Evolutionary conservation across 2,797 vertebrate genomes (phyloP), one percentile per base, ranked within the genome.

Genomic region (Takifugu ocellatus): DNA sequence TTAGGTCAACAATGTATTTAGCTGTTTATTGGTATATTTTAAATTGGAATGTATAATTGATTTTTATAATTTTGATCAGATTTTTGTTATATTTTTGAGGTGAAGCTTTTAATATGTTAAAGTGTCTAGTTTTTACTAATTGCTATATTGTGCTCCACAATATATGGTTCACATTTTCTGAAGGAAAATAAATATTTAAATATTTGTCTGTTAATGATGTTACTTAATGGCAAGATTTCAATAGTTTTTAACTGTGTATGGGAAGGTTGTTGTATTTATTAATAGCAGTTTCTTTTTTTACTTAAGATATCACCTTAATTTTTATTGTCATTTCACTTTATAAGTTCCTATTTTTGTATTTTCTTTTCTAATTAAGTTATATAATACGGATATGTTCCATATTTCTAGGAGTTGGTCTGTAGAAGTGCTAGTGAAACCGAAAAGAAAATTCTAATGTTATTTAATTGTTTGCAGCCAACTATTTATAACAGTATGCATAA

Each of bases 391-490:
- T 87, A 94, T 97, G 91, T 96, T 39, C 94, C 94, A 97, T 98
- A 98, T 99, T 95, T 98, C 95, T 98, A 97, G 92, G 83, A 90
- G 95, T 98, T 99, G 96, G 96, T 98, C 97, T 98, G 96, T 99
- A 97, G 93, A 97, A 98, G 96, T 99, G 95, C 95, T 99, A 97
- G 97, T 98, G 95, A 93, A 96, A 94, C 93, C 10, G 93, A 89
- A 92, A 98, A 94, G 94, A 96, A 90, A 91, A 93, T 92, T 92
- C 96, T 99, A 98, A 98, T 99, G 97, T 99, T 99, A 98, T 99
- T 98, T 98, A 98, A 98, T 97, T 98, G 97, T 99, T 99, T 98
- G 96, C 96, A 98, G 97, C 97, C 97, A 97, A 99, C 97, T 98
- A 98, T 99, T 99, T 99, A 99, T 99, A 99, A 97, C 95, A 96